Conservation (phyloP, 2,888 invertebrate species). For the Blastobasis lacticolella region DNA sequence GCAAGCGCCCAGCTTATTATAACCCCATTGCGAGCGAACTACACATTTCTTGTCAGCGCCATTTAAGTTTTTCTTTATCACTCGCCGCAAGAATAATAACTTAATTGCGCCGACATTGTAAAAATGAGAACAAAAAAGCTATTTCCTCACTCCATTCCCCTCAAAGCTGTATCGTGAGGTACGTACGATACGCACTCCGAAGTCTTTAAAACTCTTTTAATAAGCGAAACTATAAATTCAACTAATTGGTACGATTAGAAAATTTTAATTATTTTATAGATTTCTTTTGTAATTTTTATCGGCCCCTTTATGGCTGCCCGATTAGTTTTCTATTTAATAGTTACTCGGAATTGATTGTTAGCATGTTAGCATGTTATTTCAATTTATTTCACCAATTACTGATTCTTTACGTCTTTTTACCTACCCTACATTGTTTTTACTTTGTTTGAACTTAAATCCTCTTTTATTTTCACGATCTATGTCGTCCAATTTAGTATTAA, state of each 20-base stretch:
- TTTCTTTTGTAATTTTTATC: conserved; percentile 71
- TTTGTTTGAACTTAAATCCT: too few species aligned
- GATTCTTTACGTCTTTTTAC: conserved; percentile 2
- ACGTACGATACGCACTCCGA: neutral
- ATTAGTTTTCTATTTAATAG: conserved; percentile 61
- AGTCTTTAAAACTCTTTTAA: conserved; percentile 19
- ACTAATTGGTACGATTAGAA: conserved; percentile 68
- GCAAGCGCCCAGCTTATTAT: conserved; percentile 13
- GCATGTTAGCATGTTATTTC: conserved; percentile 40
- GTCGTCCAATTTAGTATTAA: too few species aligned
- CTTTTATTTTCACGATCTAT: too few species aligned
- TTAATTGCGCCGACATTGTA: conserved; percentile 27
- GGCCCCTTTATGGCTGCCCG: conserved; percentile 53
- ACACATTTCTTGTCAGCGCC: conserved; percentile 21
- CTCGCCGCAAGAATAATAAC: conserved; percentile 20
- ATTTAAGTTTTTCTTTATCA: conserved; percentile 15
- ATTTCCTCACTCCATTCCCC: conserved; percentile 17
- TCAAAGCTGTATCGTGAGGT: conserved; percentile 13
- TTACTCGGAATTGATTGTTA: conserved; percentile 65
- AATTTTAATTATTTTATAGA: conserved; percentile 67
- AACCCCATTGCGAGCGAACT: conserved; percentile 16
- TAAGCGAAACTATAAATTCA: conserved; percentile 60
- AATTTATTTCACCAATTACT: conserved; percentile 57
- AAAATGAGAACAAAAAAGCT: conserved; percentile 9
- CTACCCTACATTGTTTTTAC: too few species aligned